Conservation (phyloP, 2,888 invertebrate species). For the Cerastis leucographa region DNA sequence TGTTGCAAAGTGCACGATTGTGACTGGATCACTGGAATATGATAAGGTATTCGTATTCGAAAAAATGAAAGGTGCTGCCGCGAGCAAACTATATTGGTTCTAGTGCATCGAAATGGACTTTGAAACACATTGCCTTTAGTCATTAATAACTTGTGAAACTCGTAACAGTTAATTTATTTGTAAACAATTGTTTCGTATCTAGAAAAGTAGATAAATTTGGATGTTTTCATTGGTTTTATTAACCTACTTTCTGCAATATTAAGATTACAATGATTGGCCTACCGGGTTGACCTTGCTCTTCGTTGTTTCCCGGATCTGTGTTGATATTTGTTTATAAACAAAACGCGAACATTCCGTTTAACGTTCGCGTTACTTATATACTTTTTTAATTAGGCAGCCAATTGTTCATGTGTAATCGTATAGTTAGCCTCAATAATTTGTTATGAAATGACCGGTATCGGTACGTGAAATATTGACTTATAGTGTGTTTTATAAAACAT, state of each 20-base stretch:
- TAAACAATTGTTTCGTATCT: slow-evolving; percentile 34
- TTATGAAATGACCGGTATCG: slow-evolving; percentile 54
- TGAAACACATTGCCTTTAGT: background rate
- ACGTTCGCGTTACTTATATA: slow-evolving; percentile 3
- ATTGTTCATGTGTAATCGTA: slow-evolving; percentile 34
- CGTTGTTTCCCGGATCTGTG: slow-evolving; percentile 46
- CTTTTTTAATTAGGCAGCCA: slow-evolving; percentile 17
- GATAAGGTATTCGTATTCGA: background rate
- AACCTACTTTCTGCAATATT: slow-evolving; percentile 13
- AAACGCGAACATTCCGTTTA: slow-evolving; percentile 11
- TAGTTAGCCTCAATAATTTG: slow-evolving; percentile 32
- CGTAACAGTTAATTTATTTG: slow-evolving; percentile 18
- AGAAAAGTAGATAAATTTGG: slow-evolving; percentile 21
- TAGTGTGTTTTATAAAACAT: slow-evolving; percentile 27
- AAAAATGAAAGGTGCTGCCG: too few species aligned
- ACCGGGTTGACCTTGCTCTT: slow-evolving; percentile 23
- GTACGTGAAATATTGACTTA: slow-evolving; percentile 29
- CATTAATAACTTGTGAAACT: slow-evolving; percentile 14
- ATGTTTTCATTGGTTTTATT: slow-evolving; percentile 16
- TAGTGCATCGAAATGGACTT: slow-evolving; percentile 22
- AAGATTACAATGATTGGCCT: slow-evolving; percentile 33
- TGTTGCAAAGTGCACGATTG: too few species aligned
- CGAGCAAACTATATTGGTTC: background rate
- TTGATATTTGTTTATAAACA: slow-evolving; percentile 40
- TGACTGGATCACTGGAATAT: background rate